These are phyloP conservation scores for Hydropsyche tenuis DNA, from an alignment of 1,140 invertebrate genomes.

Conservation along the genomic window DNA sequence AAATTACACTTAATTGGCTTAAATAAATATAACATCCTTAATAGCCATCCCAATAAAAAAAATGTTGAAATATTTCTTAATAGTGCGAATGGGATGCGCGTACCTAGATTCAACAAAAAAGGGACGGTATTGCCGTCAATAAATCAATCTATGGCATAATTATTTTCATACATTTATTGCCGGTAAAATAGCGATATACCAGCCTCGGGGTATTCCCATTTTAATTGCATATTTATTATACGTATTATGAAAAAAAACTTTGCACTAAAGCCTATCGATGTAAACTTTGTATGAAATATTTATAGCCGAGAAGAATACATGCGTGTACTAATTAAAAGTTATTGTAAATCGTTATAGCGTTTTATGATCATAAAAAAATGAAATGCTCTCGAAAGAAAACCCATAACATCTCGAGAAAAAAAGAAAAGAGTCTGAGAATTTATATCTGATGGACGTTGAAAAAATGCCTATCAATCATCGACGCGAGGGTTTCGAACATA, in stretches of 20 bases:
- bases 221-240: slow-evolving; percentile 40
- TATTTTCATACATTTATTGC: slow-evolving; percentile 36
- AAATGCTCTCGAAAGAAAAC: neutral
- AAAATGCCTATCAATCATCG: slow-evolving; percentile 21
- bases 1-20: slow-evolving; percentile 19
- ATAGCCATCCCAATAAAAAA: slow-evolving; percentile 26
- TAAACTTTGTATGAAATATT: slow-evolving; percentile 2
- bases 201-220: slow-evolving; percentile 14
- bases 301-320: neutral
- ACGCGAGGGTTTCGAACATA: slow-evolving; percentile 9
- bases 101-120: slow-evolving; percentile 27
- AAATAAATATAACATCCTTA: slow-evolving; percentile 33
- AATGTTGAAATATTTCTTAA: slow-evolving; percentile 27
- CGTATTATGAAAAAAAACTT: neutral
- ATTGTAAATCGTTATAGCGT: neutral
- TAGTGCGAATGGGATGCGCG: slow-evolving; percentile 1
- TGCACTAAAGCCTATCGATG: neutral
- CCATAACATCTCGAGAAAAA: no score
- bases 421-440: no score
- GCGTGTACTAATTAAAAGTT: neutral
- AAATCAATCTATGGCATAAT: slow-evolving; percentile 39
- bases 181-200: slow-evolving; percentile 27
- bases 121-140: slow-evolving; percentile 33
- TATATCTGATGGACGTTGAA: slow-evolving; percentile 23
- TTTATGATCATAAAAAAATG: neutral